Base-by-base conservation (phyloP, 1,140 invertebrate species). In the Mamestra configurata region DNA sequence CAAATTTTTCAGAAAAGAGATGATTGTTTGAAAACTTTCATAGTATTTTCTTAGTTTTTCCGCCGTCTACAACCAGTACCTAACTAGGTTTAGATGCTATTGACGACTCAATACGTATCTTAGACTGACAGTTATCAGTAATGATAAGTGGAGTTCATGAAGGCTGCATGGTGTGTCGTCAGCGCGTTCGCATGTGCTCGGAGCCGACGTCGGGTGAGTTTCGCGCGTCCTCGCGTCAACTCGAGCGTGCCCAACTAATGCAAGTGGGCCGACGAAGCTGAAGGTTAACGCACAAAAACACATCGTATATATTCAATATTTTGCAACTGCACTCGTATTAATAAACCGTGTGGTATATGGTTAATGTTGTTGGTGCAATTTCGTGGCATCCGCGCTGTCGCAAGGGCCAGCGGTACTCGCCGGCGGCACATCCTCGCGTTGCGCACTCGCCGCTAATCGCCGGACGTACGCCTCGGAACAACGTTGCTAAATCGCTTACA, bases 281-380 rank as follows among this genome's bases (percentile, higher is more conserved):
- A 93, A 94, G 93, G 92, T 93, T 91, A 92, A 87, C 88, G 82
- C 81, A 91, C 82, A 91, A 91, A 92, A 89, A 89, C 84, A 90
- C 85, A 86, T 86, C 77, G 82, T 88, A 86, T 82, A 82, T 88
- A 91, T 90, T 89, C 84, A 86, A 88, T 90, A 89, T 93, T 92
- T 93, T 89, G 91, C 88, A 93, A 94, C 82, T 87, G 89, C 89
- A 88, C 84, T 91, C 82, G 88, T 93, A 92, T 93, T 92, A 92
- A 92, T 91, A 91, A 90, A 88, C 82, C 82, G 88, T 87, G 83
- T 84, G 82, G 78, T 86, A 85, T 85, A 84, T 79, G 77, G 82
- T 61, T 82, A 75, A 83, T 81, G 86, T 83, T 82, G 81, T 87
- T 82, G 75, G 86, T 88, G 90, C 90, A 92, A 94, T 87, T 87